phyloP scores from a whole-genome alignment of 1,140 invertebrate species.

The Drosophila pruinosa region DNA sequence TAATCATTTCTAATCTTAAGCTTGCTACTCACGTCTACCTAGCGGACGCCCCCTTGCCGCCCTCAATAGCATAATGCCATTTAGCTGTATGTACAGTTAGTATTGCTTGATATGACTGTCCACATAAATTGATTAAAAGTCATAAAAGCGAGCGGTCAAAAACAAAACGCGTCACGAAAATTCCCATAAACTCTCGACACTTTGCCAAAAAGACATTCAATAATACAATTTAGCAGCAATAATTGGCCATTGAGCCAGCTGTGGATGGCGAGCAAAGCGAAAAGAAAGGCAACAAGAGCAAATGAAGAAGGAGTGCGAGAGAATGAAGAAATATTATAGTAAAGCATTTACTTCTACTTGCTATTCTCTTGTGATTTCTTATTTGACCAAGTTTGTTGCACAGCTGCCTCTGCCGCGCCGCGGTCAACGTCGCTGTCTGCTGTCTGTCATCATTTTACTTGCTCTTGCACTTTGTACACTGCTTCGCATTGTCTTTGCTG shows the following conservation, averaged over 20 bases:
- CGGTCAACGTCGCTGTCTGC: not conserved
- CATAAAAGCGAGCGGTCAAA: constrained; percentile 44
- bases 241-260: constrained; percentile 64
- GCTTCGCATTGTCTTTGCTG: constrained; percentile 29
- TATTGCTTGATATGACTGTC: constrained; percentile 22
- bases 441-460: not conserved
- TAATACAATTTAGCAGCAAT: constrained; percentile 72
- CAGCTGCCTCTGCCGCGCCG: not conserved
- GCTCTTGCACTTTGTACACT: constrained; percentile 33
- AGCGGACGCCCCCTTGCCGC: not conserved
- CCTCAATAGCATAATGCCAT: not conserved
- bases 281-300: not conserved
- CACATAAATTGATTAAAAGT: constrained; percentile 29
- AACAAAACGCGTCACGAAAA: constrained; percentile 50
- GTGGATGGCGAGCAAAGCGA: not conserved
- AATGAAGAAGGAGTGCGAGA: not conserved
- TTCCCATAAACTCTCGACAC: constrained; percentile 54
- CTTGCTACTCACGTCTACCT: constrained; percentile 44
- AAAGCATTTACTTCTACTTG: constrained; percentile 45
- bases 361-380: constrained; percentile 39
- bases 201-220: constrained; percentile 45
- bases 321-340: constrained; percentile 9
- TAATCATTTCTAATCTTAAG: constrained; percentile 32
- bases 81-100: constrained; percentile 32
- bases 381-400: constrained; percentile 21